Percentiles rank a stretch among this genome's conserved stretches.
Evolutionary conservation across 2,113 vertebrate genomes (phyloP).

Genomic region (Eubucco bourcierii): DNA sequence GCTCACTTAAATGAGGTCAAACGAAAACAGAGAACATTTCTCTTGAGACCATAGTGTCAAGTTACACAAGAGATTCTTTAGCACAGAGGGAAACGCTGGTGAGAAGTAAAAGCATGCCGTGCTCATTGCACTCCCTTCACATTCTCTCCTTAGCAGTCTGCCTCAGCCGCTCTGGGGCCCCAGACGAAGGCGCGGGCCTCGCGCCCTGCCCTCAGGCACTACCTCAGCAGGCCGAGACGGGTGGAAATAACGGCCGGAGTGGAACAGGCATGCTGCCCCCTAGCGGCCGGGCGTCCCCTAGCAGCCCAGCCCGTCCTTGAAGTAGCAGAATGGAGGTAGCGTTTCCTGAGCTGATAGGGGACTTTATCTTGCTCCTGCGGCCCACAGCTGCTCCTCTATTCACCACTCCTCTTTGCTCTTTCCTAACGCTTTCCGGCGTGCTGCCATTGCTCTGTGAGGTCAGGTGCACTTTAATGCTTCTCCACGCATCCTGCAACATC

Average conservation of each 20-base stretch:
- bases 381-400: background rate
- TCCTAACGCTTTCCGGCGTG: background rate
- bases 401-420: background rate
- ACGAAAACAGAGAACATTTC: background rate
- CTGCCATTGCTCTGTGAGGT: accelerated
- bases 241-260: too few species aligned
- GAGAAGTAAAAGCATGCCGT: accelerated
- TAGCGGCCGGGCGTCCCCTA: background rate
- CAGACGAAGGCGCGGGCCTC: background rate
- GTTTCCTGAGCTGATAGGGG: accelerated
- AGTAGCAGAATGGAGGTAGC: accelerated
- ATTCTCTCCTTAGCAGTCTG: accelerated
- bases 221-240: too few species aligned
- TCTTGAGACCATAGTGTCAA: background rate
- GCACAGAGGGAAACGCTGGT: background rate
- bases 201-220: background rate
- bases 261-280: background rate
- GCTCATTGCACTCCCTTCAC: accelerated
- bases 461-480: too few species aligned
- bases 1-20: background rate
- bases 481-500: accelerated
- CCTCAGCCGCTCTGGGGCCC: background rate
- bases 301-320: accelerated
- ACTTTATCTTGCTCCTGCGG: accelerated
- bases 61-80: background rate